Conservation (phyloP, 2,888 invertebrate species). For the Cacoxenus indagator region DNA sequence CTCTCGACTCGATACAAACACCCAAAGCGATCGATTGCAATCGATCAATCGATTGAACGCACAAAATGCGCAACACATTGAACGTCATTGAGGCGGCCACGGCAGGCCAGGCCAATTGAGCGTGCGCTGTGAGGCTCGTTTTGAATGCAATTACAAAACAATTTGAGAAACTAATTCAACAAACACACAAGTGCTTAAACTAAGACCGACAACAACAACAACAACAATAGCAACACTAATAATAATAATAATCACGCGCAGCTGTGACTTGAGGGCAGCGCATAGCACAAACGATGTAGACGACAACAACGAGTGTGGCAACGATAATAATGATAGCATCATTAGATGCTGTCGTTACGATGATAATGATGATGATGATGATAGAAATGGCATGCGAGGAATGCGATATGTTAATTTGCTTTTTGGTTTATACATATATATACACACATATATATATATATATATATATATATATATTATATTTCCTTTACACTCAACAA, state of each 20-base stretch:
- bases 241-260: background rate
- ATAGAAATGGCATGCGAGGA: conserved; percentile 10
- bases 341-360: background rate
- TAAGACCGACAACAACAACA: background rate
- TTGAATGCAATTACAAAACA: background rate
- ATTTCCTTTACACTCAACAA: background rate
- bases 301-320: too few relatives aligned
- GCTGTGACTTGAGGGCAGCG: background rate
- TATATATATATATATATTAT: background rate
- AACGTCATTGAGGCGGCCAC: background rate
- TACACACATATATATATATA: background rate
- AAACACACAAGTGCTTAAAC: background rate
- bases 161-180: background rate
- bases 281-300: too few relatives aligned
- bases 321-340: too few relatives aligned
- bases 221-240: too few relatives aligned
- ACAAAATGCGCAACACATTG: background rate
- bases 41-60: too few relatives aligned
- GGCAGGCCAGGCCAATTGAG: background rate
- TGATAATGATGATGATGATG: background rate
- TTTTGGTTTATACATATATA: background rate
- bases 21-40: too few relatives aligned
- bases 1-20: background rate
- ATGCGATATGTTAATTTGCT: background rate
- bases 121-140: background rate